Evolutionary conservation across 2,113 vertebrate species (phyloP).

Genomic region (Pelecanoides urinatrix): DNA sequence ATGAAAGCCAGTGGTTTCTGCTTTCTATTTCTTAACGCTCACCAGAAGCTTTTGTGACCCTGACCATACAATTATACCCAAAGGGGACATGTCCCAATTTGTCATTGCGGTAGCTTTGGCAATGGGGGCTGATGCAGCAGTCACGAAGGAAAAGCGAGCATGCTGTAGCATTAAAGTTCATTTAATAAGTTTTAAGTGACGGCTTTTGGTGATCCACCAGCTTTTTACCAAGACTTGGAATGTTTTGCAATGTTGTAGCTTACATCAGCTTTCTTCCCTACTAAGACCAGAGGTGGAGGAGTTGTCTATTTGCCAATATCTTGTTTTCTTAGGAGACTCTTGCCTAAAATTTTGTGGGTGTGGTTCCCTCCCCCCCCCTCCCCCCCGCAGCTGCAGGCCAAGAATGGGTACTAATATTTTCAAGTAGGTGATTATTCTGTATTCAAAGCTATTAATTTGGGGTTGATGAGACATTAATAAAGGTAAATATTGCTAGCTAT

Average conservation of each 20-base stretch:
- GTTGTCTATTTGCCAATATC: neutral
- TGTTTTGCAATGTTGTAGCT: neutral
- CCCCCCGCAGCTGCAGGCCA: neutral
- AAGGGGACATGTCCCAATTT: neutral
- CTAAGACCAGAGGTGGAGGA: neutral
- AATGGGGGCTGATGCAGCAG: neutral
- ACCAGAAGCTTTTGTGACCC: neutral
- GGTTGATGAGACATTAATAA: neutral
- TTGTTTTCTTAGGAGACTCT: neutral
- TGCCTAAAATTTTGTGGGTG: neutral
- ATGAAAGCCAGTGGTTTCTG: neutral
- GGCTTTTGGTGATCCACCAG: neutral
- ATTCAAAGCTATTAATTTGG: neutral
- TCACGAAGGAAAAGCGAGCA: neutral
- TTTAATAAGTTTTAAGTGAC: slow-evolving; percentile 11
- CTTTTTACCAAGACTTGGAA: neutral
- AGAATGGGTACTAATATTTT: neutral
- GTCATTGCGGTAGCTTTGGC: neutral
- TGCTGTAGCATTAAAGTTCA: neutral
- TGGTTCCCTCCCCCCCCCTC: too few relatives aligned
- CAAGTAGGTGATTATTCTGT: neutral
- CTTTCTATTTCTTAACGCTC: neutral
- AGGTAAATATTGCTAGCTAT: neutral
- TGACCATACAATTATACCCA: neutral
- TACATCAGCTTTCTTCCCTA: neutral